A percentile compares a stretch with the other conserved stretches of the same genome.
Conservation (phyloP, 2,113 vertebrate species). For the Acanthochromis polyacanthus region DNA sequence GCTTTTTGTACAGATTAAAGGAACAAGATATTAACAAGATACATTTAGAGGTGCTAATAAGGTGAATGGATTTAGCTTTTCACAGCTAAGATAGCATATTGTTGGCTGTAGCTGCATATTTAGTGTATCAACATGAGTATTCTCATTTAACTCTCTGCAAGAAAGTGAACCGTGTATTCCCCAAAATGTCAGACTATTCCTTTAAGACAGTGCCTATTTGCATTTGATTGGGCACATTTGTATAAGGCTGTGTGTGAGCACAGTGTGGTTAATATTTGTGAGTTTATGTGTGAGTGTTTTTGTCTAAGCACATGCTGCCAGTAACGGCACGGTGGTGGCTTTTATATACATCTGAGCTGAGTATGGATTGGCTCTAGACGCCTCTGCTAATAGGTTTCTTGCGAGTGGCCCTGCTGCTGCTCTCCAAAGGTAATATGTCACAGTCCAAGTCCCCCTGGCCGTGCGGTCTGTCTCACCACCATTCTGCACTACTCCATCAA, state of each 20-base stretch:
- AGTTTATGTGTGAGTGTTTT: neutral
- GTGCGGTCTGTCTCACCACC: slow-evolving; percentile 66
- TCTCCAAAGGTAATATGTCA: slow-evolving; percentile 81
- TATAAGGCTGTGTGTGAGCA: neutral
- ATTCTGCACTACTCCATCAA: slow-evolving; percentile 81
- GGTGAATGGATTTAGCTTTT: neutral
- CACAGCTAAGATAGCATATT: neutral
- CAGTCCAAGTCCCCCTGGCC: slow-evolving; percentile 75
- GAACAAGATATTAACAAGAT: neutral
- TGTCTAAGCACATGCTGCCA: neutral
- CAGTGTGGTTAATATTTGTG: neutral
- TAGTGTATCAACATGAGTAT: neutral
- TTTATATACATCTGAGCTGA: slow-evolving; percentile 44
- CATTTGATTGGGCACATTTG: neutral
- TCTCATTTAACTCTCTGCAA: too few species aligned
- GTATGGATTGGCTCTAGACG: slow-evolving; percentile 54
- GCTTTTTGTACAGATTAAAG: too few species aligned
- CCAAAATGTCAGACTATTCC: neutral
- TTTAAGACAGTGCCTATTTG: neutral
- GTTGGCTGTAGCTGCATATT: neutral
- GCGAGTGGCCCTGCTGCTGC: slow-evolving; percentile 69
- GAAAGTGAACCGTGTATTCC: neutral
- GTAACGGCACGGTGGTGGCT: slow-evolving; percentile 18
- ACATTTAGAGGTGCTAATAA: neutral
- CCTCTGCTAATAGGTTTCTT: slow-evolving; percentile 79